A percentile compares a stretch with the other conserved stretches of the same genome.
Conservation (phyloP, 2,797 vertebrate species). For the Tapirus indicus region DNA sequence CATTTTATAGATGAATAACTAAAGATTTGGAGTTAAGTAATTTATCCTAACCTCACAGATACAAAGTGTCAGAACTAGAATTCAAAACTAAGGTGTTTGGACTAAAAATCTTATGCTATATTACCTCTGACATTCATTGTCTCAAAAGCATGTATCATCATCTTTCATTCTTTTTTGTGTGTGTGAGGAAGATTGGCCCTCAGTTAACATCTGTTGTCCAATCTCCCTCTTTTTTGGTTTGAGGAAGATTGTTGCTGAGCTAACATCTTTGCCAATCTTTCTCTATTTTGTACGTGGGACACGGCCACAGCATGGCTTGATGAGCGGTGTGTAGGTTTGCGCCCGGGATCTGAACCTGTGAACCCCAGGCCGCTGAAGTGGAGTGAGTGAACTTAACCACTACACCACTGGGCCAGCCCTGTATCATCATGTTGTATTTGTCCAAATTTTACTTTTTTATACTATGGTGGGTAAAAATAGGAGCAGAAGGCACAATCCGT, state of each 20-base stretch:
- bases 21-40: background rate
- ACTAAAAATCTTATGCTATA: background rate
- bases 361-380: no score
- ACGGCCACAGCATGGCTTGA: no score
- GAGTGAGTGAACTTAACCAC: no score
- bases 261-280: no score
- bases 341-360: no score
- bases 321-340: no score
- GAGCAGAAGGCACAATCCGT: background rate
- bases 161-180: background rate
- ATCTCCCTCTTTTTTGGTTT: no score
- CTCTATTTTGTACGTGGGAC: no score
- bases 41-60: background rate
- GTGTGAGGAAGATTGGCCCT: no score
- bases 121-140: background rate
- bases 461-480: background rate
- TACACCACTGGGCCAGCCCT: no score
- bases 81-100: background rate
- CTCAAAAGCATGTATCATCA: background rate
- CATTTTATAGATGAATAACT: conserved; percentile 1
- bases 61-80: background rate
- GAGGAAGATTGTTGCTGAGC: no score
- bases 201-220: no score
- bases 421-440: background rate
- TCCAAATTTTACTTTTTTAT: conserved; percentile 19